A percentile compares a stretch with the other conserved stretches of the same genome.
Conservation (phyloP, 2,797 vertebrate genomes). For the Phyllotis vaccarum region DNA sequence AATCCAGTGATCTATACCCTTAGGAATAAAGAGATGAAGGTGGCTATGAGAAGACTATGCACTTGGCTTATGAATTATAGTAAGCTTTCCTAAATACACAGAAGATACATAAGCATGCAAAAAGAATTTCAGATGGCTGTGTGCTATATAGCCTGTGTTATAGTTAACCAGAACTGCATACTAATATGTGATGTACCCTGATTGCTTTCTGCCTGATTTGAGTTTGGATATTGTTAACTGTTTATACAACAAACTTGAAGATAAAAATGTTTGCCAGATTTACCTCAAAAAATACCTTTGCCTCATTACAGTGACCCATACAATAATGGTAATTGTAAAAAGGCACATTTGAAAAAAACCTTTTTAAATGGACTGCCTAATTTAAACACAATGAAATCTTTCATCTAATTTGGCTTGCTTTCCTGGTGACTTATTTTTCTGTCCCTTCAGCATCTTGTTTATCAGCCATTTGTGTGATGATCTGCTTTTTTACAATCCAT, state of each 20-base stretch:
- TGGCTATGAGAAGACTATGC: constrained; percentile 65
- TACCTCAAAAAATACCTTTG: background rate
- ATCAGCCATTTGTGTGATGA: background rate
- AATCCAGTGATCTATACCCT: constrained; percentile 79
- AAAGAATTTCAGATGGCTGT: background rate
- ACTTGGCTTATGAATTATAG: constrained; percentile 32
- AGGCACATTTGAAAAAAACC: background rate
- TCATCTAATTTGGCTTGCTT: background rate
- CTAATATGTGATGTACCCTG: background rate
- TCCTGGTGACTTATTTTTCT: background rate
- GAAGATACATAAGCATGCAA: background rate
- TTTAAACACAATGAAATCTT: background rate
- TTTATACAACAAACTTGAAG: background rate
- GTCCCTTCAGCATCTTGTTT: background rate
- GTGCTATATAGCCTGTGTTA: background rate
- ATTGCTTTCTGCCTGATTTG: background rate
- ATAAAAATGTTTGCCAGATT: background rate
- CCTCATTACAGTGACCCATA: background rate
- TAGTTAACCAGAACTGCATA: background rate
- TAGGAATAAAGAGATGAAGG: constrained; percentile 81
- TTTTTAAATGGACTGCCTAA: background rate
- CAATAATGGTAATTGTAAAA: background rate
- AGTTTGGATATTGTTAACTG: background rate
- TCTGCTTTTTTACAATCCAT: background rate
- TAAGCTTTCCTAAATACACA: constrained; percentile 40